Conservation (phyloP, 2,113 vertebrate species). For the Xiphophorus couchianus region DNA sequence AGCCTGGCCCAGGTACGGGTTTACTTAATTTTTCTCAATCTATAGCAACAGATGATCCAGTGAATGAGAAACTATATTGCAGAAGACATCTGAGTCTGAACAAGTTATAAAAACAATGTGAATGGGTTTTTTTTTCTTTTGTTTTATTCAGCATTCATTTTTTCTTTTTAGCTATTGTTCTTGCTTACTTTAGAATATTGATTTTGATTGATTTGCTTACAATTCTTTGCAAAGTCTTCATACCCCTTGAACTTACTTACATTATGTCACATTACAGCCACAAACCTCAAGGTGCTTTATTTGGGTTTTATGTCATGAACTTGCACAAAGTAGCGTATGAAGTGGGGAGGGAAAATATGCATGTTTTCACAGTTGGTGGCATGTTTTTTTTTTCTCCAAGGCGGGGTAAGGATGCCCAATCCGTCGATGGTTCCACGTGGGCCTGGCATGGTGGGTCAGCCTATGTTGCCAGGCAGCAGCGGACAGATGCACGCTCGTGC, state of each 20-base stretch:
- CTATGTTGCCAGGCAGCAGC: constrained; percentile 84
- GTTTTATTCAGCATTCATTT: not conserved
- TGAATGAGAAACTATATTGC: not conserved
- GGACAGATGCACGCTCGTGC: constrained; percentile 90
- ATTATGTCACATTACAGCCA: no score
- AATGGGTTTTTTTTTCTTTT: not conserved
- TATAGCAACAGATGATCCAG: not conserved
- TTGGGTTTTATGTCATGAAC: no score
- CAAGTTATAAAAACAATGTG: not conserved
- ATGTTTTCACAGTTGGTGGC: not conserved
- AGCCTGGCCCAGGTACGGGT: constrained; percentile 86
- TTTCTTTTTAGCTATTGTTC: not conserved
- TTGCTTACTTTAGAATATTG: not conserved
- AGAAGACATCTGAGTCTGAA: not conserved
- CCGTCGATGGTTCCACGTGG: constrained; percentile 90
- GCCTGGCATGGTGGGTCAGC: constrained; percentile 85
- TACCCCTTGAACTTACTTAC: not conserved
- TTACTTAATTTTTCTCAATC: not conserved
- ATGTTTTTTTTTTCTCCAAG: constrained; percentile 36
- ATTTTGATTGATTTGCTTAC: no score
- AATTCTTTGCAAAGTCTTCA: no score
- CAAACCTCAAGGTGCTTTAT: no score
- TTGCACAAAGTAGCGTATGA: not conserved
- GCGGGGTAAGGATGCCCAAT: constrained; percentile 85
- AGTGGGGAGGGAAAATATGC: not conserved